A percentile compares a stretch with the other conserved stretches of the same genome.
Evolutionary conservation across 2,113 vertebrate genomes (phyloP).

Genomic region (Ictalurus punctatus): DNA sequence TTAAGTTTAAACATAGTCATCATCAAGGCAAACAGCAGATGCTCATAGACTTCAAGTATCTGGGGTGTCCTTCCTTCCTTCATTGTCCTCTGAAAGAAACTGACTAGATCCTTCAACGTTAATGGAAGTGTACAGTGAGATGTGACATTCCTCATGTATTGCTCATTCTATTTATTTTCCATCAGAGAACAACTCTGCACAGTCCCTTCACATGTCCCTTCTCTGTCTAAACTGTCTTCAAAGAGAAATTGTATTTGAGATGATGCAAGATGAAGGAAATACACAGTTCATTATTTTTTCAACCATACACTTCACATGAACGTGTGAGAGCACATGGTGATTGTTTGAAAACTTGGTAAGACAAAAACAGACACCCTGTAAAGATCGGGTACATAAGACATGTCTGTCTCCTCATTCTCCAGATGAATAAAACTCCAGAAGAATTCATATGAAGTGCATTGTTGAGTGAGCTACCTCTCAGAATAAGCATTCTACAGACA

Average conservation of each 20-base stretch:
- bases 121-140: conserved; percentile 7
- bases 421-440: conserved; percentile 29
- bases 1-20: background rate
- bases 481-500: conserved; percentile 26
- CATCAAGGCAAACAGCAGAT: background rate
- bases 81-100: background rate
- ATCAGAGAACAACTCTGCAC: conserved; percentile 41
- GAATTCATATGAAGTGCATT: conserved; percentile 22
- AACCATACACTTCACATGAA: conserved; percentile 47
- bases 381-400: conserved; percentile 1
- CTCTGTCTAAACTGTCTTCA: conserved; percentile 41
- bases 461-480: conserved; percentile 27
- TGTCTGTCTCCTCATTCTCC: conserved; percentile 3
- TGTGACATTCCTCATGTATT: conserved; percentile 26
- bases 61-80: background rate
- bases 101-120: conserved; percentile 1
- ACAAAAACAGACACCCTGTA: conserved; percentile 1
- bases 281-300: conserved; percentile 41
- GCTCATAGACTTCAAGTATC: background rate
- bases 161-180: conserved; percentile 47
- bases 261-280: conserved; percentile 51
- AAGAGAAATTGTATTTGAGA: conserved; percentile 46
- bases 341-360: background rate
- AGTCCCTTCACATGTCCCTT: conserved; percentile 32
- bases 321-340: conserved; percentile 18